A percentile compares a stretch with the other conserved stretches of the same genome.
Evolutionary conservation across 2,888 invertebrate genomes (phyloP).

Genomic region (Melangyna quadrimaculata): DNA sequence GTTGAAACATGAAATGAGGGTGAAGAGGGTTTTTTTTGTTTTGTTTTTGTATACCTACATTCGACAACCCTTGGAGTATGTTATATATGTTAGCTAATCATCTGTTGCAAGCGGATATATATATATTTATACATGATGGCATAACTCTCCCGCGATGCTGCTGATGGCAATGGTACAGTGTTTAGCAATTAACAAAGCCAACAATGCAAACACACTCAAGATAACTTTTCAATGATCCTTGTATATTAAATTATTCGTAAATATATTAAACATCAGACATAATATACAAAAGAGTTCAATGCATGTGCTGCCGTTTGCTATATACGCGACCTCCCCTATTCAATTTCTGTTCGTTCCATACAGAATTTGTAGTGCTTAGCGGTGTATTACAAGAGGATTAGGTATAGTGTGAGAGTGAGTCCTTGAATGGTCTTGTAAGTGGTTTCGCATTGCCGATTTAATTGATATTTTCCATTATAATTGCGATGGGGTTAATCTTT

Average conservation of each 20-base stretch:
- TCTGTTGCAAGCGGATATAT: slow-evolving; percentile 49
- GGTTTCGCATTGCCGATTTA: slow-evolving; percentile 35
- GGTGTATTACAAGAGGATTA: slow-evolving; percentile 54
- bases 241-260: slow-evolving; percentile 64
- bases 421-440: slow-evolving; percentile 38
- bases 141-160: slow-evolving; percentile 9
- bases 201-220: slow-evolving; percentile 63
- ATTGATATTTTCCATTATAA: slow-evolving; percentile 41
- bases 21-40: slow-evolving; percentile 14
- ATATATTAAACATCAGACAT: slow-evolving; percentile 60
- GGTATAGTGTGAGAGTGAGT: slow-evolving; percentile 13
- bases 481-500: slow-evolving; percentile 21
- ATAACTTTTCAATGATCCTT: slow-evolving; percentile 47
- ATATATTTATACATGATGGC: background rate
- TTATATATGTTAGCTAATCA: slow-evolving; percentile 54
- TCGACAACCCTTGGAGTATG: slow-evolving; percentile 16
- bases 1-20: slow-evolving; percentile 43
- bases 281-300: slow-evolving; percentile 46
- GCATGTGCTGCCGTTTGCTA: slow-evolving; percentile 7
- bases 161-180: slow-evolving; percentile 7
- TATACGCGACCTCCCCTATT: slow-evolving; percentile 4
- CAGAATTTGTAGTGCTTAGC: slow-evolving; percentile 58
- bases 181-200: slow-evolving; percentile 57
- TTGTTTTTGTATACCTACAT: background rate
- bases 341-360: background rate